phyloP scores from a whole-genome alignment of 2,113 vertebrate species.

The Leptodactylus fuscus region DNA sequence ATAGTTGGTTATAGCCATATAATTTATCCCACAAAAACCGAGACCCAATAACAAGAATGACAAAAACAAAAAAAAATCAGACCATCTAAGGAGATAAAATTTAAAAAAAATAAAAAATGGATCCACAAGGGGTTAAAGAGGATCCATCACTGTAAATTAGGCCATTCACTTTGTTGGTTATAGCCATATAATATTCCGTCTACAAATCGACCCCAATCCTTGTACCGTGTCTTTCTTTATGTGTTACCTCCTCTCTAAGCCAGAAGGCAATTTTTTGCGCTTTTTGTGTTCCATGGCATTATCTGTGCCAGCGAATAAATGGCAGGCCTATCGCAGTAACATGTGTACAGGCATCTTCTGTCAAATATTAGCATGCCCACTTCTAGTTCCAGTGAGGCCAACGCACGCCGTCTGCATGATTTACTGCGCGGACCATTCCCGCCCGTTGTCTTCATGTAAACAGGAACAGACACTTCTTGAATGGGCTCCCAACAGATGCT shows the following conservation, averaged over 20 bases:
- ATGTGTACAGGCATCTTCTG: constrained; percentile 31
- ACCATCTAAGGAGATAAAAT: no score
- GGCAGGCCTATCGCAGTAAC: background rate
- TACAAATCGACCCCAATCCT: no score
- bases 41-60: no score
- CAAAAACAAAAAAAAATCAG: no score
- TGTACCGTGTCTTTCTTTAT: no score
- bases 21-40: no score
- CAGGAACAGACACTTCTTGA: constrained; percentile 26
- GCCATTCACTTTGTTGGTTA: background rate
- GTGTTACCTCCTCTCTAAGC: background rate
- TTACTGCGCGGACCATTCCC: constrained; percentile 23
- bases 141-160: background rate
- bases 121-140: no score
- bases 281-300: constrained; percentile 16
- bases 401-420: constrained; percentile 36
- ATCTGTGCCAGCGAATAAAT: background rate
- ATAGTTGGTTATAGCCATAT: no score
- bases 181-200: no score
- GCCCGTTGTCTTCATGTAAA: constrained; percentile 9
- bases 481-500: constrained; percentile 48
- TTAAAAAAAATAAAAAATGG: no score
- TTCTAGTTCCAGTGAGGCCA: constrained; percentile 33
- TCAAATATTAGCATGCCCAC: constrained; percentile 49
- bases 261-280: background rate